Evolutionary conservation across 2,113 vertebrate species (phyloP), one percentile per base, ranked within the genome.

Genomic region (Trochalopteron elliotii): DNA sequence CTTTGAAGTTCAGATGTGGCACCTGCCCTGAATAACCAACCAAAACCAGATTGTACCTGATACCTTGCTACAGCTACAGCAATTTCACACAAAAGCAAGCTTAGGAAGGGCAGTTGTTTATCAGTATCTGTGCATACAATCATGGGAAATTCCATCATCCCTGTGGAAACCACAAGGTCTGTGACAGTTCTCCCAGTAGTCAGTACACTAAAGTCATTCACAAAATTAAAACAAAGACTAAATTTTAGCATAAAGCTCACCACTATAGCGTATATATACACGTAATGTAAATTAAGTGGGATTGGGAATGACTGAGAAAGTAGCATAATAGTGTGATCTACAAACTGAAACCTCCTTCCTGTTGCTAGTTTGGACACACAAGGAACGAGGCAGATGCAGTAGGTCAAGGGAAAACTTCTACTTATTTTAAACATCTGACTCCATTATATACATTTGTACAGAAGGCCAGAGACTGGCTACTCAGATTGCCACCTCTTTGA

Each of bases 131-230:
- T 31, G 39, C 37, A 83, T 90, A 39, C 12, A 50, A 27, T 42
- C 55, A 40, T 2, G 30, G 33, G 40, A 50, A 87, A 81, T 75
- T 56, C 59, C 44, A 60, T 18, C 3, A 3, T 83, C 68, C 76
- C 83, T 64, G 63, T 63, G 67, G 79, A 94, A 93, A 88, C 50
- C 39, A 88, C 42, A 74, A 77, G 63, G 50, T 83, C 72, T 52
- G 40, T 20, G 18, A 53, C 37, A 37, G 3, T 57, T 52, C 67
- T 65, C 40, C 40, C 61, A 87, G 70, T 40, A 89, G 50, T 76
- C 61, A 82, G 60, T 28, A 30, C 19, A 28, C 55, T 67, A 8
- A 71, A 89, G 37, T 33, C 12, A 64, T 63, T 64, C 42, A 65
- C 10, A 21, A 71, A 89, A 88, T 57, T 69, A 83, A 91, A 88